A percentile compares a stretch with the other conserved stretches of the same genome.
Evolutionary conservation across 2,797 vertebrate species (phyloP).

Genomic region (Pangasius krempfi): DNA sequence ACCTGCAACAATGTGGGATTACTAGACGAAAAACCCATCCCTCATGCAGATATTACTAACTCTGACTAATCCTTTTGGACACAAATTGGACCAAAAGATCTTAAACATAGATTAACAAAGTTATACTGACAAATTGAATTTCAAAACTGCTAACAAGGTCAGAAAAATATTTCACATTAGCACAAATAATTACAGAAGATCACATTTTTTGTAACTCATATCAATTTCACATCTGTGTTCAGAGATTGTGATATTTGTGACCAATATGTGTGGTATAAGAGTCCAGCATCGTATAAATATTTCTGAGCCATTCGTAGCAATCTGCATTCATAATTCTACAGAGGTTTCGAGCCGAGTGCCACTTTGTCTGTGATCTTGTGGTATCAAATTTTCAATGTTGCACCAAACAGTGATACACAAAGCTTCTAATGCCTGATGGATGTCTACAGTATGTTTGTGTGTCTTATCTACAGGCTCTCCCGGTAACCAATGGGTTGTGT

Average conservation of each 20-base stretch:
- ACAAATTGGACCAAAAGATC: slow-evolving; percentile 85
- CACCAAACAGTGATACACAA: slow-evolving; percentile 68
- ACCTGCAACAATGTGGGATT: slow-evolving; percentile 88
- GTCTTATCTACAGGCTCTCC: slow-evolving; percentile 59
- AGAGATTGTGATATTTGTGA: slow-evolving; percentile 76
- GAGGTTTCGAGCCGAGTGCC: slow-evolving; percentile 58
- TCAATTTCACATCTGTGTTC: slow-evolving; percentile 83
- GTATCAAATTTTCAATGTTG: slow-evolving; percentile 50
- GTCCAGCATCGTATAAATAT: slow-evolving; percentile 58
- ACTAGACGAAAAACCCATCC: slow-evolving; percentile 86
- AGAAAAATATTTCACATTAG: slow-evolving; percentile 89
- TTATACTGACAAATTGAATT: slow-evolving; percentile 86
- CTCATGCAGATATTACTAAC: slow-evolving; percentile 93
- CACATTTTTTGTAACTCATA: slow-evolving; percentile 80
- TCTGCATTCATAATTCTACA: slow-evolving; percentile 66
- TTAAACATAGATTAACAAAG: slow-evolving; percentile 86
- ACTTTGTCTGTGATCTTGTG: slow-evolving; percentile 43
- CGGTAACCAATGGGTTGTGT: slow-evolving; percentile 61
- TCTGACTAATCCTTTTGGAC: slow-evolving; percentile 83
- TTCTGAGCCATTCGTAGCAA: slow-evolving; percentile 66
- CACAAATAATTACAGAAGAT: slow-evolving; percentile 88
- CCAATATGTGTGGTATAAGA: slow-evolving; percentile 60
- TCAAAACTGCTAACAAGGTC: slow-evolving; percentile 86
- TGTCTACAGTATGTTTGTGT: slow-evolving; percentile 60
- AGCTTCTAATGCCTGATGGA: slow-evolving; percentile 58